Conservation (phyloP, 2,888 invertebrate species). For the Drosophila nr. fundita region DNA sequence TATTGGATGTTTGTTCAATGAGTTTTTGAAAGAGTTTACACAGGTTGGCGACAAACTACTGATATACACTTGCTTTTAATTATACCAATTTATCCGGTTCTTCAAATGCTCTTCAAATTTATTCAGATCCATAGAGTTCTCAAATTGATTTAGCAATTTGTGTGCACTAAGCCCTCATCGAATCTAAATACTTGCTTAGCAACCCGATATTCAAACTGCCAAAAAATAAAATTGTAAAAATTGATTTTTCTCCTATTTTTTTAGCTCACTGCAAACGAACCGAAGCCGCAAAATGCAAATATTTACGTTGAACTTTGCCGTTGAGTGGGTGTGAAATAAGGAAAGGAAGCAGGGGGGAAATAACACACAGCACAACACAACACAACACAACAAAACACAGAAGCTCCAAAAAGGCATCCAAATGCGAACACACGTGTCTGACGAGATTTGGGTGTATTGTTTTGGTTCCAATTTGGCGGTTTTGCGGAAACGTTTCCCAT, state of each 20-base stretch:
- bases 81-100: neutral
- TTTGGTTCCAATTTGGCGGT: conserved; percentile 36
- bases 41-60: conserved; percentile 58
- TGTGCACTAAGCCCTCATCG: neutral
- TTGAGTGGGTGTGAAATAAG: conserved; percentile 46
- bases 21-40: conserved; percentile 57
- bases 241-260: neutral
- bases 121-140: neutral
- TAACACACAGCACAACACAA: conserved; percentile 7
- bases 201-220: conserved; percentile 27
- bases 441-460: conserved; percentile 4
- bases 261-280: conserved; percentile 27
- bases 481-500: conserved; percentile 17
- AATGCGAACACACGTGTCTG: conserved; percentile 63
- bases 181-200: conserved; percentile 17
- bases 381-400: conserved; percentile 5
- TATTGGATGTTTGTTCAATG: conserved; percentile 47
- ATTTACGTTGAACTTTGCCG: conserved; percentile 51
- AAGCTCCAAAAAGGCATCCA: conserved; percentile 29
- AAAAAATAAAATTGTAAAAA: conserved; percentile 18
- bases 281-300: conserved; percentile 57
- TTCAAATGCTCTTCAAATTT: neutral
- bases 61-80: conserved; percentile 8
- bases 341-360: conserved; percentile 19
- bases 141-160: neutral